These are phyloP conservation scores for Gadopsis bispinosus DNA, from an alignment of 2,797 vertebrate species.

Conservation along the genomic window DNA sequence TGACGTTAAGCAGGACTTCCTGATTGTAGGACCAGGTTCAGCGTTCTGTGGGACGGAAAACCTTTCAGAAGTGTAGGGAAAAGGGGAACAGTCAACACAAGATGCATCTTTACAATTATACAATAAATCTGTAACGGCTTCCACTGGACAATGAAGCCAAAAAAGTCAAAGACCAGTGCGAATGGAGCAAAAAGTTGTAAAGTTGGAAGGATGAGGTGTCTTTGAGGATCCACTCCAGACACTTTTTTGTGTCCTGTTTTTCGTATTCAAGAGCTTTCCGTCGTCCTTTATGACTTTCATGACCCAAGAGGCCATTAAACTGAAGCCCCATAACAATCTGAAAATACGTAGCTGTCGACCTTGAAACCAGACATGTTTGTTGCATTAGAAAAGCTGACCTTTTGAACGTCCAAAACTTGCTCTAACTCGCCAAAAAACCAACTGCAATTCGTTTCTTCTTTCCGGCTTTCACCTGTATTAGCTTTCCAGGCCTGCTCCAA, in stretches of 20 bases:
- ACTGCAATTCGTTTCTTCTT: neutral
- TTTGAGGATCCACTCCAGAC: constrained; percentile 21
- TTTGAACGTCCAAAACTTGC: constrained; percentile 11
- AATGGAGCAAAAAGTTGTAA: neutral
- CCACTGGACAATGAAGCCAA: neutral
- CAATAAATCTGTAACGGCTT: neutral
- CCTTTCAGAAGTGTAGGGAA: neutral
- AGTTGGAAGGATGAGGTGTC: neutral
- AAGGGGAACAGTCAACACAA: constrained; percentile 1
- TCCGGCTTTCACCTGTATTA: neutral
- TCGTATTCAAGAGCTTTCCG: constrained; percentile 1
- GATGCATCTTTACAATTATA: constrained; percentile 16
- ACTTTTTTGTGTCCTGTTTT: neutral
- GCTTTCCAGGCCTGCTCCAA: neutral
- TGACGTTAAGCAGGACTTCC: constrained; percentile 54
- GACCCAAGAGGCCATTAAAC: constrained; percentile 1
- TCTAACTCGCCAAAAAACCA: neutral
- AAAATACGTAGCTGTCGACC: neutral
- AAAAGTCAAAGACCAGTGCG: neutral
- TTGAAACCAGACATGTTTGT: neutral
- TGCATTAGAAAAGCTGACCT: neutral
- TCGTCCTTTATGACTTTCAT: neutral
- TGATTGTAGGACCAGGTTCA: constrained; percentile 1
- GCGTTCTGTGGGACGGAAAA: constrained; percentile 37
- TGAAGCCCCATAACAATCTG: neutral